Conservation (phyloP, 2,113 vertebrate species). For the Bubo blakistoni region DNA sequence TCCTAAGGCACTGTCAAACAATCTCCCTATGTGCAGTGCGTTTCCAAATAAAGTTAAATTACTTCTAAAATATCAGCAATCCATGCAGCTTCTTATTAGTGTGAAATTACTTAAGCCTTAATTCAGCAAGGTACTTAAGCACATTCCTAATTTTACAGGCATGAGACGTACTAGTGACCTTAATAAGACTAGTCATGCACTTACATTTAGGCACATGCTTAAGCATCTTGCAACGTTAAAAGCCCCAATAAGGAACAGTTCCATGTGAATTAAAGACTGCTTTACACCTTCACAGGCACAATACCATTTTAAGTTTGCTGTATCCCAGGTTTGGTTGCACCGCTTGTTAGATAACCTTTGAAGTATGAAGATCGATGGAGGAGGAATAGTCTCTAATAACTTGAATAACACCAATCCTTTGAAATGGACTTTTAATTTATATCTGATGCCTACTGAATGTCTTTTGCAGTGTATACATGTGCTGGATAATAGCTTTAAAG, state of each 20-base stretch:
- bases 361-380: neutral
- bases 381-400: neutral
- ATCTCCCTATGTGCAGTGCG: neutral
- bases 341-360: neutral
- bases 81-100: neutral
- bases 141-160: constrained; percentile 18
- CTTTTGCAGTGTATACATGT: neutral
- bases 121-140: constrained; percentile 33
- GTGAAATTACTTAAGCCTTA: constrained; percentile 43
- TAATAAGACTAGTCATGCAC: neutral
- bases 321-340: neutral
- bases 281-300: neutral
- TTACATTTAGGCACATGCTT: neutral
- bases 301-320: neutral
- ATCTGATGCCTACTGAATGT: neutral
- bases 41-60: constrained; percentile 13
- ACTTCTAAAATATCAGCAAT: constrained; percentile 11
- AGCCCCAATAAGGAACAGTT: neutral
- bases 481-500: constrained; percentile 26
- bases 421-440: neutral
- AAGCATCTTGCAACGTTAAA: neutral
- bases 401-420: neutral
- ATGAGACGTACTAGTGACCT: neutral
- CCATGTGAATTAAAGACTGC: neutral
- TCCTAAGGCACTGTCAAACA: neutral